Evolutionary conservation across 2,888 invertebrate genomes (phyloP).

Genomic region (Leptothorax acervorum): DNA sequence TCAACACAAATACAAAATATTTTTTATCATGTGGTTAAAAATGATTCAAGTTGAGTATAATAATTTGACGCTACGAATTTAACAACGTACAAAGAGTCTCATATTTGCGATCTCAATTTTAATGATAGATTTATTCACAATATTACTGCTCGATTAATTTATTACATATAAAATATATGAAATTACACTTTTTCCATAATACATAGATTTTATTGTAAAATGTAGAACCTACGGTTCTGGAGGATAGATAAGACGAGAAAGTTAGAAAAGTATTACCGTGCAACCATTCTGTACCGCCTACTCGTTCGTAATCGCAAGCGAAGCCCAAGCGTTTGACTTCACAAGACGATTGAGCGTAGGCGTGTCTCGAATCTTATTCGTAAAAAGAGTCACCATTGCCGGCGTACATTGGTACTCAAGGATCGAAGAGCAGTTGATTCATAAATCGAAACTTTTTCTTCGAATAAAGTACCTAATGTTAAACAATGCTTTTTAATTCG

Average conservation of each 20-base stretch:
- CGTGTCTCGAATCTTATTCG: constrained; percentile 58
- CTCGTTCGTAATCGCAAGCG: constrained; percentile 47
- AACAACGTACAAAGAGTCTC: not conserved
- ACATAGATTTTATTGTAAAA: not conserved
- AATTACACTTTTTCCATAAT: not conserved
- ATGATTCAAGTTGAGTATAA: too few species aligned
- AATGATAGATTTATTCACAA: not conserved
- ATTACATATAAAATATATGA: constrained; percentile 12
- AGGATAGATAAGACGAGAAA: not conserved
- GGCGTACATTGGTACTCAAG: constrained; percentile 9
- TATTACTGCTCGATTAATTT: not conserved
- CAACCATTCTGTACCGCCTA: constrained; percentile 39
- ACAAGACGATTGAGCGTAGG: constrained; percentile 64
- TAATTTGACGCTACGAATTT: too few species aligned
- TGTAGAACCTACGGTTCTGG: not conserved
- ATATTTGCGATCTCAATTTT: not conserved
- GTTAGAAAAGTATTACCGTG: not conserved
- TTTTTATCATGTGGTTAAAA: too few species aligned
- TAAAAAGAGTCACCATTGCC: constrained; percentile 56
- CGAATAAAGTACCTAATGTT: not conserved
- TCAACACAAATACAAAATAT: too few species aligned
- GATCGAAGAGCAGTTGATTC: constrained; percentile 59
- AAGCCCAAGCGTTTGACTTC: constrained; percentile 50
- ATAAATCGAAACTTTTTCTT: constrained; percentile 52
- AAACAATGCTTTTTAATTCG: not conserved